Evolutionary conservation across 2,797 vertebrate species (phyloP).

Genomic region (Pelochelys cantorii): DNA sequence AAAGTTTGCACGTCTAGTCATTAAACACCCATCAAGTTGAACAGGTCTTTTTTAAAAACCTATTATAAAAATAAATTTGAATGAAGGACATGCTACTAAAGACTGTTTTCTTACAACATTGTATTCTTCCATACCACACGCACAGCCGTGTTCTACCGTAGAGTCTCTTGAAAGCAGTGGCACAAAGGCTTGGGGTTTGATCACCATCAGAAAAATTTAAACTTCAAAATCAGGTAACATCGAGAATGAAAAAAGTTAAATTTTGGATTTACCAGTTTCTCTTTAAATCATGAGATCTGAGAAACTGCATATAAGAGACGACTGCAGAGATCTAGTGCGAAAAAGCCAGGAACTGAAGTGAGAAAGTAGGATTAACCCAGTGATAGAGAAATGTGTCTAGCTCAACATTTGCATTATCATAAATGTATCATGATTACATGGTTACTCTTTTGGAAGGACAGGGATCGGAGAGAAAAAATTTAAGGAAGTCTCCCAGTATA

Average conservation of each 20-base stretch:
- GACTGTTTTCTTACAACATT: not conserved
- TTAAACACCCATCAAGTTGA: not conserved
- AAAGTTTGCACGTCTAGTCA: not conserved
- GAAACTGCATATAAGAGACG: not conserved
- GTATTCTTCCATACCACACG: not conserved
- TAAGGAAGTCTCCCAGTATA: not conserved
- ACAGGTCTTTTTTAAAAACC: no score
- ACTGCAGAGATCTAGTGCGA: not conserved
- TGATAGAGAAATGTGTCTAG: no score
- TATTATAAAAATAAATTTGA: not conserved
- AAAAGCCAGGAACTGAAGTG: not conserved
- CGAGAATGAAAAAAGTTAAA: not conserved
- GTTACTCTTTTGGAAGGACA: fast-evolving
- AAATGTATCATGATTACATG: not conserved
- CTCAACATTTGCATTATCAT: not conserved
- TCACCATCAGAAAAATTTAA: not conserved
- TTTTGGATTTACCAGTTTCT: not conserved
- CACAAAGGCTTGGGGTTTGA: not conserved
- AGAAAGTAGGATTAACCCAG: no score
- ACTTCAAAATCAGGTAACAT: not conserved
- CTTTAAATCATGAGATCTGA: not conserved
- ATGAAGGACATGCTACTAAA: not conserved
- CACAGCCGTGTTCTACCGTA: not conserved
- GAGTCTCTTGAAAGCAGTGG: not conserved
- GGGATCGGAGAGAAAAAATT: not conserved